These are phyloP conservation scores for Melopsittacus undulatus DNA, from an alignment of 2,797 vertebrate genomes.

Conservation along the genomic window DNA sequence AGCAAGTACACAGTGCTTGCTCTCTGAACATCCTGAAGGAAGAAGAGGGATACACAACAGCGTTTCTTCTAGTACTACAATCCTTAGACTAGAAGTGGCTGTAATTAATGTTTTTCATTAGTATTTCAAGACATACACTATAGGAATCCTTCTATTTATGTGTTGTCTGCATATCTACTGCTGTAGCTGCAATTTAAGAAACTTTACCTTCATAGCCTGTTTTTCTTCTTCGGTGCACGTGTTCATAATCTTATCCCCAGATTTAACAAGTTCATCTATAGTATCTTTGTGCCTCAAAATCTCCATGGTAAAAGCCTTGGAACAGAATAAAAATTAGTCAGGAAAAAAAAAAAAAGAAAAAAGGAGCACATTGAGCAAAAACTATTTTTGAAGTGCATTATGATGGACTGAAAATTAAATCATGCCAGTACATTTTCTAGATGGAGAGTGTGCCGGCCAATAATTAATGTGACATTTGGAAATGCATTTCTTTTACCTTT, in stretches of 20 bases:
- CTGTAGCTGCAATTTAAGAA: not conserved
- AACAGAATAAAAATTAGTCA: slow-evolving; percentile 43
- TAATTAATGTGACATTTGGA: slow-evolving; percentile 59
- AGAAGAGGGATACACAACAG: not conserved
- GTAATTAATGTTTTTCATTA: not conserved
- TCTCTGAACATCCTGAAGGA: not conserved
- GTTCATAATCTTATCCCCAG: slow-evolving; percentile 86
- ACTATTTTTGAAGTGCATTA: not conserved
- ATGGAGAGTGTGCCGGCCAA: not conserved
- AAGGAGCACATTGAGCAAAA: not conserved
- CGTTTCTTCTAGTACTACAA: not conserved
- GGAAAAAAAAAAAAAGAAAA: not conserved
- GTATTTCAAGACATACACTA: not conserved
- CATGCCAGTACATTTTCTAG: slow-evolving; percentile 23
- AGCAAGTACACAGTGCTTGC: not conserved
- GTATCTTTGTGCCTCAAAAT: slow-evolving; percentile 96
- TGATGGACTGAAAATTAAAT: slow-evolving; percentile 53
- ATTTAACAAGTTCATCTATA: slow-evolving; percentile 92
- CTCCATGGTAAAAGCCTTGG: slow-evolving; percentile 94
- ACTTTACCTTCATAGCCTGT: slow-evolving; percentile 83
- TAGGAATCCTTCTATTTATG: not conserved
- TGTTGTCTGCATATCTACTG: not conserved
- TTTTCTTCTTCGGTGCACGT: slow-evolving; percentile 89
- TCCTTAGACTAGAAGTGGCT: not conserved
- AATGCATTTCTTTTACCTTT: slow-evolving; percentile 86